These are phyloP conservation scores for Zosterops borbonicus DNA, from an alignment of 2,113 vertebrate species.

Conservation along the genomic window DNA sequence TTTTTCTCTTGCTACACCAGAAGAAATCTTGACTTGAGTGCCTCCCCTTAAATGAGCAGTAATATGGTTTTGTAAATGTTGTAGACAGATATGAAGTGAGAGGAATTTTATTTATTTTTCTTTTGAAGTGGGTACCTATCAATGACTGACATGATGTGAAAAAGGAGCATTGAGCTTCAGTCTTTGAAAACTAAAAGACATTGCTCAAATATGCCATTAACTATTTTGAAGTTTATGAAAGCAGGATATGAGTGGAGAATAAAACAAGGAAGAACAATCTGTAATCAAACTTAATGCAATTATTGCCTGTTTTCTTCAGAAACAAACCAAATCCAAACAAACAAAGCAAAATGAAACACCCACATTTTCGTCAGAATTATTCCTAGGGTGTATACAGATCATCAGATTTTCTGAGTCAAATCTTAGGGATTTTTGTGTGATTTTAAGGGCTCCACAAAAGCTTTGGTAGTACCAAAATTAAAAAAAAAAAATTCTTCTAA, in stretches of 20 bases:
- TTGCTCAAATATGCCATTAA: not conserved
- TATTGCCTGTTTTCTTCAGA: not conserved
- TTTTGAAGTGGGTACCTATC: not conserved
- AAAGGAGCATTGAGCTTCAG: not conserved
- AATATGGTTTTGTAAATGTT: not conserved
- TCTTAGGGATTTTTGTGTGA: not conserved
- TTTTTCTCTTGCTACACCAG: not conserved
- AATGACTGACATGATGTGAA: not conserved
- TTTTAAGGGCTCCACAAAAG: not conserved
- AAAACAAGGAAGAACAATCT: not conserved
- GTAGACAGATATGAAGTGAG: not conserved
- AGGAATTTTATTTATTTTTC: not conserved
- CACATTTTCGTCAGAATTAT: not conserved
- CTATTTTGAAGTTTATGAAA: not conserved
- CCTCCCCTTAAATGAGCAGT: not conserved
- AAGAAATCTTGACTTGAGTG: not conserved
- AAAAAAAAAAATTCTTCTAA: not conserved
- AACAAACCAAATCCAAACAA: not conserved
- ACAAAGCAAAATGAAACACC: not conserved
- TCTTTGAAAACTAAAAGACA: not conserved
- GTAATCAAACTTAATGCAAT: not conserved
- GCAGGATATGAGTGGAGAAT: not conserved
- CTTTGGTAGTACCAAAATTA: rapidly evolving
- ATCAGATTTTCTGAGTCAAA: not conserved
- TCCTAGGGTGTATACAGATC: not conserved